A percentile compares a stretch with the other conserved stretches of the same genome.
phyloP scores from a whole-genome alignment of 2,113 vertebrate genomes.

The Cochlearius cochlearius region DNA sequence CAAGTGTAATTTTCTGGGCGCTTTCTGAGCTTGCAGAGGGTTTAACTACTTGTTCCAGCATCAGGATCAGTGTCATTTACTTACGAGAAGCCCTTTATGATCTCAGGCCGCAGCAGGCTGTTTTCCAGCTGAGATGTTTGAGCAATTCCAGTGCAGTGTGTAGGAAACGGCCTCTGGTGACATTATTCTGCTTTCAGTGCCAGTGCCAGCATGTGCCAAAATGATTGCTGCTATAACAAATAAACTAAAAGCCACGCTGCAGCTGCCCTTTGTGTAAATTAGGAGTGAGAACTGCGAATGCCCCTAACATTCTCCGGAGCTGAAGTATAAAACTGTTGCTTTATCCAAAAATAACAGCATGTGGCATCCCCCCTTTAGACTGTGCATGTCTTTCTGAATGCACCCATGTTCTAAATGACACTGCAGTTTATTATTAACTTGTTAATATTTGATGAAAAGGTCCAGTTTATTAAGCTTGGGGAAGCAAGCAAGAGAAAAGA shows the following conservation, averaged over 20 bases:
- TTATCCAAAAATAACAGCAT: neutral
- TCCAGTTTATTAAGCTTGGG: neutral
- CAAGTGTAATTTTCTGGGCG: neutral
- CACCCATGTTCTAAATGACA: neutral
- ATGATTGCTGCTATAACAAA: neutral
- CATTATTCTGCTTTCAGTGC: neutral
- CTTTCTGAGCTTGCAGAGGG: neutral
- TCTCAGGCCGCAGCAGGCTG: neutral
- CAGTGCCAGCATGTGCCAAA: neutral
- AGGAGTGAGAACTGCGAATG: neutral
- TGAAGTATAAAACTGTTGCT: neutral
- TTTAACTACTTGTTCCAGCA: neutral
- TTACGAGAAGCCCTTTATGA: neutral
- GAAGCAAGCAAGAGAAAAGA: neutral
- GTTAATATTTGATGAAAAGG: neutral
- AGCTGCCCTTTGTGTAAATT: neutral
- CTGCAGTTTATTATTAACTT: neutral
- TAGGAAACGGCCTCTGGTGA: constrained; percentile 59
- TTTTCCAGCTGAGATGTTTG: constrained; percentile 48
- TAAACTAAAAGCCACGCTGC: neutral
- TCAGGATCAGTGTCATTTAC: neutral
- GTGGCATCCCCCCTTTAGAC: neutral
- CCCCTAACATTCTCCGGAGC: neutral
- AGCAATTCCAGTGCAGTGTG: neutral
- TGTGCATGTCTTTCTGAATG: neutral